phyloP scores from a whole-genome alignment of 2,797 vertebrate species.

The Siniperca undulata region DNA sequence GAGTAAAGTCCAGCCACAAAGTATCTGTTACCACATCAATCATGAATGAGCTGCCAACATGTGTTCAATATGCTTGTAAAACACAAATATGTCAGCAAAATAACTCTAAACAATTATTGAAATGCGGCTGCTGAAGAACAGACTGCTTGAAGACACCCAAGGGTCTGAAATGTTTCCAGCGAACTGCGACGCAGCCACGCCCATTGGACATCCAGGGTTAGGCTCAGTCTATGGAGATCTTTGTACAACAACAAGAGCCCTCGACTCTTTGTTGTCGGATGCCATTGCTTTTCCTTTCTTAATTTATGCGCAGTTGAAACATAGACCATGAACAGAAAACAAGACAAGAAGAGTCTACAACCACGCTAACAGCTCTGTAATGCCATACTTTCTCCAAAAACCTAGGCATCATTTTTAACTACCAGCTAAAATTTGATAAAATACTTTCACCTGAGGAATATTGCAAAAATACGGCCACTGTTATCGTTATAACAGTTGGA shows the following conservation, averaged over 20 bases:
- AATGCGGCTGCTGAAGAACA: slow-evolving; percentile 15
- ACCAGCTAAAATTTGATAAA: too few species aligned
- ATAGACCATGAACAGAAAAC: neutral
- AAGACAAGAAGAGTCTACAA: neutral
- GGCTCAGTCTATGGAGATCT: slow-evolving; percentile 1
- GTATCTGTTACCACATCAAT: slow-evolving; percentile 6
- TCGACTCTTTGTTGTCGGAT: neutral
- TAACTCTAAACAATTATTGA: slow-evolving; percentile 19
- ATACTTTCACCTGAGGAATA: too few species aligned
- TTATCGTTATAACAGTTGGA: neutral
- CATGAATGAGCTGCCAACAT: slow-evolving; percentile 15
- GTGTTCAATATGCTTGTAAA: slow-evolving; percentile 32
- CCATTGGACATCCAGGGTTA: neutral
- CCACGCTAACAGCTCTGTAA: neutral
- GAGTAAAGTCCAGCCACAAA: slow-evolving; percentile 24
- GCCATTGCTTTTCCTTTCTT: neutral
- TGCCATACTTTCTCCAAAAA: too few species aligned
- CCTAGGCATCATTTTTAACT: too few species aligned
- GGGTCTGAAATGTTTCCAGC: slow-evolving; percentile 14
- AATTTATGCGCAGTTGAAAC: neutral
- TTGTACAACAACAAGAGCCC: neutral
- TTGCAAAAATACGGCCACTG: neutral
- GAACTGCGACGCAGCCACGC: neutral
- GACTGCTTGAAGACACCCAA: slow-evolving; percentile 8
- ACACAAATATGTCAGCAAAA: slow-evolving; percentile 15